phyloP scores from a whole-genome alignment of 2,113 vertebrate genomes.

The Marmota monax region DNA sequence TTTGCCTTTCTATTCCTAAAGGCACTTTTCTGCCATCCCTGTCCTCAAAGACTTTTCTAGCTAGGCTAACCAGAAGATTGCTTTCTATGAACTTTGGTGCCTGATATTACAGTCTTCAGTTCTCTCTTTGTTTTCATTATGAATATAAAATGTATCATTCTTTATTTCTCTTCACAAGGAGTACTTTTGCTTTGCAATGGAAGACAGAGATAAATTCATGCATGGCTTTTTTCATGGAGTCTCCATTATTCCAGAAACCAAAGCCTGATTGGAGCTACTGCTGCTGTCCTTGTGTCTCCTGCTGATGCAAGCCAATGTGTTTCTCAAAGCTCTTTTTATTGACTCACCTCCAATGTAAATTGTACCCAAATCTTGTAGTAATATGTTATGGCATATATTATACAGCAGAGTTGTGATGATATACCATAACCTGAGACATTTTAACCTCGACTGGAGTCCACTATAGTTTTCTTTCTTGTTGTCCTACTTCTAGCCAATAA shows the following conservation, averaged over 20 bases:
- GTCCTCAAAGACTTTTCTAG: background rate
- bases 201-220: background rate
- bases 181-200: background rate
- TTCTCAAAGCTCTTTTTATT: background rate
- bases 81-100: background rate
- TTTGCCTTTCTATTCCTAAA: slow-evolving; percentile 24
- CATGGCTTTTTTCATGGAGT: background rate
- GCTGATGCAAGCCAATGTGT: background rate
- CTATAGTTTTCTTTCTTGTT: background rate
- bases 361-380: background rate
- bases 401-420: background rate
- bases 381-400: background rate
- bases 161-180: background rate
- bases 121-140: slow-evolving; percentile 22
- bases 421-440: background rate
- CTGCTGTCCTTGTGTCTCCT: background rate
- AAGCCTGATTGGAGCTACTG: background rate
- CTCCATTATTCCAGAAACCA: background rate
- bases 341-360: background rate
- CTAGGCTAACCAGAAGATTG: background rate
- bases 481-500: background rate
- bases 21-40: background rate
- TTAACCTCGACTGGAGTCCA: background rate
- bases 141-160: background rate
- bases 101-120: background rate